A percentile compares a stretch with the other conserved stretches of the same genome.
Conservation (phyloP, 2,888 invertebrate genomes). For the Drosophila birchii region DNA sequence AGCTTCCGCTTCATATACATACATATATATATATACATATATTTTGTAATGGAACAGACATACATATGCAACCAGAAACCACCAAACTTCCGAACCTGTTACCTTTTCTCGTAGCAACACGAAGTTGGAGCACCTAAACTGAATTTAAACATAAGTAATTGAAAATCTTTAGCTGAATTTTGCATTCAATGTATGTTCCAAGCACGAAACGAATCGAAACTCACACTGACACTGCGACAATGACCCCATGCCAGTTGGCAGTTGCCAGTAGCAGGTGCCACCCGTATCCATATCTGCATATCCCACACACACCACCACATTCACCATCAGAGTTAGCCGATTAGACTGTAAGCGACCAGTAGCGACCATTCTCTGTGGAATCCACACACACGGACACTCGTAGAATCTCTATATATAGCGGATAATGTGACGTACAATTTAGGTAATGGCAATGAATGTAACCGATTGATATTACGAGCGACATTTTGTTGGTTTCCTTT, state of each 20-base stretch:
- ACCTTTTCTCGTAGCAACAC: conserved; percentile 64
- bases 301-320: conserved; percentile 3
- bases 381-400: conserved; percentile 61
- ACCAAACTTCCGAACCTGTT: conserved; percentile 80
- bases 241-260: conserved; percentile 67
- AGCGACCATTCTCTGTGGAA: conserved; percentile 55
- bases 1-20: conserved; percentile 70
- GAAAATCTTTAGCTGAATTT: conserved; percentile 66
- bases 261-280: conserved; percentile 30
- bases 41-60: conserved; percentile 52
- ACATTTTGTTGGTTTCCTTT: conserved; percentile 78
- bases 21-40: conserved; percentile 20
- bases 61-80: conserved; percentile 68
- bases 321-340: conserved; percentile 37
- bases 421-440: conserved; percentile 62
- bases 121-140: conserved; percentile 52
- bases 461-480: conserved; percentile 79
- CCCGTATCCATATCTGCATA: conserved; percentile 12
- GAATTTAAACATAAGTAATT: conserved; percentile 67
- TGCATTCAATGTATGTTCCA: conserved; percentile 43
- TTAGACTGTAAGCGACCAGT: conserved; percentile 43
- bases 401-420: conserved; percentile 48
- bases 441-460: conserved; percentile 77
- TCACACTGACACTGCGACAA: conserved; percentile 39
- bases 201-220: conserved; percentile 30